Conservation (phyloP, 2,113 vertebrate genomes). For the Murina feae region DNA sequence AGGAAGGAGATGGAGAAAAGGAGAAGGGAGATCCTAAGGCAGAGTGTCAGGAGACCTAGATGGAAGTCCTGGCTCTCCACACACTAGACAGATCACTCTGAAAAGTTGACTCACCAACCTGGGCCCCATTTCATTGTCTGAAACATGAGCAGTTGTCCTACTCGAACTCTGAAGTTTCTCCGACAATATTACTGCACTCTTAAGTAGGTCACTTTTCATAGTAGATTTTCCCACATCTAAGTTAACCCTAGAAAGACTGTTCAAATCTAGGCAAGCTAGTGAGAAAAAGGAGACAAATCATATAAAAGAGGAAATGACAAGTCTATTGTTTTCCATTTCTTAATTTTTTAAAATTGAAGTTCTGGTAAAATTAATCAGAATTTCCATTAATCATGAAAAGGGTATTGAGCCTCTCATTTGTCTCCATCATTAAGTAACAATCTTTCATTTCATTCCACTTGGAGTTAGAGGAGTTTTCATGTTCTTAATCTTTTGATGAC, state of each 20-base stretch:
- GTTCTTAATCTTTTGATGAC: background rate
- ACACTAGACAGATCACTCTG: background rate
- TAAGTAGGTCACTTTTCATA: constrained; percentile 21
- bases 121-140: background rate
- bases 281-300: background rate
- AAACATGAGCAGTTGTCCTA: background rate
- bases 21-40: no score
- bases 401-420: background rate
- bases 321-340: background rate
- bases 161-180: background rate
- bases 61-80: background rate
- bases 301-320: background rate
- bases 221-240: background rate
- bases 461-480: background rate
- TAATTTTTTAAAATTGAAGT: background rate
- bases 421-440: background rate
- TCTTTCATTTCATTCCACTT: background rate
- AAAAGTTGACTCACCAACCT: background rate
- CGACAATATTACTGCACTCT: background rate
- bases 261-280: background rate
- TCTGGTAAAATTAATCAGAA: background rate
- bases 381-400: background rate
- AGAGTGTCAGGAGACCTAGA: fast-evolving
- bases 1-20: background rate
- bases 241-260: background rate